phyloP scores from a whole-genome alignment of 2,888 invertebrate genomes.

The Lochmaea crataegi region DNA sequence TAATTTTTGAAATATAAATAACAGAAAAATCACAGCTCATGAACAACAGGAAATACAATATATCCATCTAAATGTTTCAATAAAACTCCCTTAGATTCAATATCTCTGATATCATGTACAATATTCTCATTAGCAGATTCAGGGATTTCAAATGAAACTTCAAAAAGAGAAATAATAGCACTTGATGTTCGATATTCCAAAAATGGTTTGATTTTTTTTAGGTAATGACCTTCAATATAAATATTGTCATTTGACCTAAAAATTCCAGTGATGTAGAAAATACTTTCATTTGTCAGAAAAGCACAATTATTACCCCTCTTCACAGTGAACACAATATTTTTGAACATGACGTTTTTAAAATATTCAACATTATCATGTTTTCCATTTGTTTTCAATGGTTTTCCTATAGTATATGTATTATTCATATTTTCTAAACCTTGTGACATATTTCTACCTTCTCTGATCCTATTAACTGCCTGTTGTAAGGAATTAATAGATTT shows the following conservation, averaged over 20 bases:
- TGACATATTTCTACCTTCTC: conserved; percentile 24
- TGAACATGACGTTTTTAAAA: conserved; percentile 11
- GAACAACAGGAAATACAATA: conserved; percentile 25
- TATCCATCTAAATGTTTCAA: conserved; percentile 5
- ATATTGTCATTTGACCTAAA: conserved; percentile 21
- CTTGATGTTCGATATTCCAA: conserved; percentile 24
- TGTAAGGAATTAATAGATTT: conserved; percentile 30
- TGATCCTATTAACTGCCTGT: conserved; percentile 29
- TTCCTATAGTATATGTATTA: conserved; percentile 19
- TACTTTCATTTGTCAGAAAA: conserved; percentile 15
- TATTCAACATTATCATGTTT: conserved; percentile 9
- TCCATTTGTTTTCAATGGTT: conserved; percentile 19
- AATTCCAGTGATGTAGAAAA: conserved; percentile 18
- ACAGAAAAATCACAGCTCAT: conserved; percentile 12
- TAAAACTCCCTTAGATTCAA: too few relatives aligned
- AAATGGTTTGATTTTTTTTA: conserved; percentile 18
- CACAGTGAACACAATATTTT: conserved; percentile 18
- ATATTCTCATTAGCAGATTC: conserved; percentile 3
- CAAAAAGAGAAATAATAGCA: conserved; percentile 23
- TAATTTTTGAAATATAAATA: not conserved
- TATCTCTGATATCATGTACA: too few relatives aligned
- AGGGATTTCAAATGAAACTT: conserved; percentile 27
- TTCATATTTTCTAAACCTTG: conserved; percentile 9
- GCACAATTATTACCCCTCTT: conserved; percentile 27
- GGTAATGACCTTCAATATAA: conserved; percentile 4